Base-by-base conservation (phyloP, 2,888 invertebrate species). In the Diadegma fenestrale region DNA sequence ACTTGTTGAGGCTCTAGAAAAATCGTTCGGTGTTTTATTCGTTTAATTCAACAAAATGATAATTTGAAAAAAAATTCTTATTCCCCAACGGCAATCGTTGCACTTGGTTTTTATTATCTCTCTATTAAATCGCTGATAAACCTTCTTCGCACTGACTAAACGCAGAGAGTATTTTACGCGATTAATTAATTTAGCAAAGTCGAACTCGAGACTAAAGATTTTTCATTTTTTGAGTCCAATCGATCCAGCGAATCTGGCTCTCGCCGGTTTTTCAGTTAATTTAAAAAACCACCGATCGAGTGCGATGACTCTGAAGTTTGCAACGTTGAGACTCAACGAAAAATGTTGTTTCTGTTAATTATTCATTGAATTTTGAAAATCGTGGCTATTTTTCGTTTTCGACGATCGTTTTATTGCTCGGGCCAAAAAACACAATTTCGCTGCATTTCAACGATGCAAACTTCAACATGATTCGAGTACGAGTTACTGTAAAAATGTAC, bases 401-500 rank as follows among this genome's bases (percentile, higher is more conserved):
- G n/a, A n/a, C n/a, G n/a, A n/a, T n/a, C n/a, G n/a, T n/a, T n/a
- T n/a, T n/a, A n/a, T n/a, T n/a, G n/a, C n/a, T n/a, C n/a, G n/a
- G n/a, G n/a, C n/a, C n/a, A n/a, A n/a, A n/a, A n/a, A n/a, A n/a
- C n/a, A n/a, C n/a, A n/a, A n/a, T n/a, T n/a, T n/a, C n/a, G n/a
- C n/a, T n/a, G n/a, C n/a, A n/a, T n/a, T n/a, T n/a, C n/a, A n/a
- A n/a, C n/a, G n/a, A n/a, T n/a, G n/a, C n/a, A n/a, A n/a, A n/a
- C n/a, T n/a, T n/a, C n/a, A n/a, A n/a, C n/a, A n/a, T n/a, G n/a
- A n/a, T n/a, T n/a, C n/a, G n/a, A n/a, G n/a, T n/a, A n/a, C n/a
- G n/a, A n/a, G 58, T 63, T 12, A 76, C 37, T 61, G 48, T 33
- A 30, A 33, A 64, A 48, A 63, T 33, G 61, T 66, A 72, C 51